Conservation (phyloP, 2,113 vertebrate species). For the Poicephalus meyeri region DNA sequence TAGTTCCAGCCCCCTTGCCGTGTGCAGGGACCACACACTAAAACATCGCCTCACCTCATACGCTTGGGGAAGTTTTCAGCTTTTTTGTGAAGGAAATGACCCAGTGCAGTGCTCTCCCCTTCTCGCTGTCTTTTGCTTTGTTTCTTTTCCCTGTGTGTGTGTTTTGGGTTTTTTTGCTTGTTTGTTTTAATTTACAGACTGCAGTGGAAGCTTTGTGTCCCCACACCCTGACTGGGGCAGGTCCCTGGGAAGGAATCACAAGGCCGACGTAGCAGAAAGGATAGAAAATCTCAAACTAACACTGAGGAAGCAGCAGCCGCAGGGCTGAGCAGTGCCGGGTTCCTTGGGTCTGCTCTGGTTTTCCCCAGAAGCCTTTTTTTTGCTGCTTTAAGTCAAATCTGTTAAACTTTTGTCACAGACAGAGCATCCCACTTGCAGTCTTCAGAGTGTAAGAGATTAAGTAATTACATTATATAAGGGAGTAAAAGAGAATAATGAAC, state of each 20-base stretch:
- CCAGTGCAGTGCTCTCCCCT: neutral
- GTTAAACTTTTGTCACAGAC: neutral
- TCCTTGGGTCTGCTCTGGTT: neutral
- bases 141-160: neutral
- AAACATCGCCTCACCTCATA: too few relatives aligned
- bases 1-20: too few relatives aligned
- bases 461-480: neutral
- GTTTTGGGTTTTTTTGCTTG: too few relatives aligned
- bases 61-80: fast-evolving
- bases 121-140: neutral
- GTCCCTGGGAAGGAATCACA: neutral
- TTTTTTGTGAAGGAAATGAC: neutral
- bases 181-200: neutral
- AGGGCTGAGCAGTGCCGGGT: neutral
- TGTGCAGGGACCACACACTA: too few relatives aligned
- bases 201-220: neutral
- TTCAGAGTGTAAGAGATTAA: neutral
- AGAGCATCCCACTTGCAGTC: fast-evolving
- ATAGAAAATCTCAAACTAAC: neutral
- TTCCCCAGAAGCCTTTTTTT: neutral
- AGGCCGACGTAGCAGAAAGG: neutral
- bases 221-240: neutral
- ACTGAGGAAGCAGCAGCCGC: neutral
- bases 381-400: neutral
- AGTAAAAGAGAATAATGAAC: neutral